A percentile compares a stretch with the other conserved stretches of the same genome.
These are phyloP conservation scores for Puntigrus tetrazona DNA, from an alignment of 2,113 vertebrate species.

Conservation along the genomic window DNA sequence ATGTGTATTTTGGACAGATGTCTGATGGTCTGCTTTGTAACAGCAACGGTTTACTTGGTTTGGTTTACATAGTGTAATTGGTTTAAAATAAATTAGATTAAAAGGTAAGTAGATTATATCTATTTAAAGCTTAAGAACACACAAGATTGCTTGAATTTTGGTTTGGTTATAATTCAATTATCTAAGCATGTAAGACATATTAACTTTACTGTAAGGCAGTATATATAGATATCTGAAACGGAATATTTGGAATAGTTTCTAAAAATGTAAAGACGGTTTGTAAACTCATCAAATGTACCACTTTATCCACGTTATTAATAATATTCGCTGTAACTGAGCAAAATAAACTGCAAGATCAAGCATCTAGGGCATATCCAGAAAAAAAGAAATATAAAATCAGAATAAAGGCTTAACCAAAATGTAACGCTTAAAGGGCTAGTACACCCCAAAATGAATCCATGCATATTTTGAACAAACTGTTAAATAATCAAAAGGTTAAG, in stretches of 20 bases:
- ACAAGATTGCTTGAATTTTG: background rate
- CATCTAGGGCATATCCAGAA: background rate
- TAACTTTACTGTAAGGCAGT: background rate
- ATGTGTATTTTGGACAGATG: background rate
- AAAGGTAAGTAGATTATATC: background rate
- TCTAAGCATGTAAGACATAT: background rate
- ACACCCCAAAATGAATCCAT: no score
- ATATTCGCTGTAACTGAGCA: background rate
- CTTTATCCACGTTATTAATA: background rate
- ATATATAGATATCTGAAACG: background rate
- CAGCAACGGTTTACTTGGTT: background rate
- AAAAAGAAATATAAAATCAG: no score
- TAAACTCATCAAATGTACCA: background rate
- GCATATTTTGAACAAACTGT: no score
- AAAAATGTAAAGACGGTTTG: background rate
- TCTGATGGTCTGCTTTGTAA: background rate
- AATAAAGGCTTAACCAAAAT: background rate
- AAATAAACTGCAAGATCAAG: background rate
- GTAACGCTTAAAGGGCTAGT: no score
- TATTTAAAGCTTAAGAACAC: background rate
- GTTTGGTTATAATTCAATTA: background rate
- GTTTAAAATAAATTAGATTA: background rate
- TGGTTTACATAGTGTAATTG: background rate
- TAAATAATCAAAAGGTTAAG: no score
- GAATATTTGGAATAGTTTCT: background rate